Conservation (phyloP, 2,113 vertebrate species). For the Cephalopholis sonnerati region DNA sequence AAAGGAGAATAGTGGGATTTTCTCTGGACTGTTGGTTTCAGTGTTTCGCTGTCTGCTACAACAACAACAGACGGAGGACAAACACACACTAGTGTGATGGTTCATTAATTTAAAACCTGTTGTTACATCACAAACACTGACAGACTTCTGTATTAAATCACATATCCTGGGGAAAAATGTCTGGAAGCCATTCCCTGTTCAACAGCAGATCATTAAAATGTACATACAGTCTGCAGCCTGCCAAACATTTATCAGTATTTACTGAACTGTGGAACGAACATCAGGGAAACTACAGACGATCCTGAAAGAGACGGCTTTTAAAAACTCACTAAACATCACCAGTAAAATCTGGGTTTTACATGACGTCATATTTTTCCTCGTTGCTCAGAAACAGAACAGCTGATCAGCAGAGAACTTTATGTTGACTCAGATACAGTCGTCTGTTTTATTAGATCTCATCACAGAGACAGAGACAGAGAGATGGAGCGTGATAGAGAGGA, state of each 20-base stretch:
- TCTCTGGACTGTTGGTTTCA: slow-evolving; percentile 33
- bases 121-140: slow-evolving; percentile 1
- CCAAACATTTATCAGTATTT: slow-evolving; percentile 8
- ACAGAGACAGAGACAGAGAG: too few species aligned
- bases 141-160: not conserved
- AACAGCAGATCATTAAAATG: slow-evolving; percentile 3
- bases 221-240: not conserved
- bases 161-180: not conserved
- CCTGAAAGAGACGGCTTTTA: not conserved
- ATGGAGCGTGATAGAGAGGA: too few species aligned
- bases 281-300: not conserved
- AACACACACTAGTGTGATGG: not conserved
- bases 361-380: too few species aligned
- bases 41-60: slow-evolving; percentile 17
- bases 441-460: too few species aligned
- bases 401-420: too few species aligned
- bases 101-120: slow-evolving; percentile 23
- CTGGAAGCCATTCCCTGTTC: not conserved
- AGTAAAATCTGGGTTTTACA: not conserved
- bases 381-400: too few species aligned
- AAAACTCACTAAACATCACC: not conserved
- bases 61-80: slow-evolving; percentile 22
- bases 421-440: too few species aligned
- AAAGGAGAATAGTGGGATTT: slow-evolving; percentile 20
- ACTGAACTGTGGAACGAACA: not conserved